These are phyloP conservation scores for Procambarus virginalis DNA, from an alignment of 1,140 invertebrate genomes.

Conservation along the genomic window DNA sequence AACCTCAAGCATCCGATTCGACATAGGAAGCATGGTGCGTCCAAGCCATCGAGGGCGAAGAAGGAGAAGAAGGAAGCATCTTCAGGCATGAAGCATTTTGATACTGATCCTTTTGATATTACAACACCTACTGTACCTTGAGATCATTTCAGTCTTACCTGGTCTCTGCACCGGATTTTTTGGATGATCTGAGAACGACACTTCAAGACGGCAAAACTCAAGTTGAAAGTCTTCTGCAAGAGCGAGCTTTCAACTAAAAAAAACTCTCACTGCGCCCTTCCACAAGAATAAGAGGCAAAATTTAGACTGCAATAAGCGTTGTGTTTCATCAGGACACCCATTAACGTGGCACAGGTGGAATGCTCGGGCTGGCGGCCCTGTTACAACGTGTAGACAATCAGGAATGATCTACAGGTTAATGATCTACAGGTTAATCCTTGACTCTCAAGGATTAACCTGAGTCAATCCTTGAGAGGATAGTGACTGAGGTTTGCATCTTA, in stretches of 20 bases:
- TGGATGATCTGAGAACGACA: not conserved
- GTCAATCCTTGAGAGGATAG: too few relatives aligned
- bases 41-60: not conserved
- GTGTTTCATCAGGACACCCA: not conserved
- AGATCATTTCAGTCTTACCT: constrained; percentile 20
- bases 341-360: constrained; percentile 22
- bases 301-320: not conserved
- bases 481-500: too few relatives aligned
- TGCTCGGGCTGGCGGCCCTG: too few relatives aligned
- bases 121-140: not conserved
- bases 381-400: too few relatives aligned
- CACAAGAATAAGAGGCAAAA: constrained; percentile 32
- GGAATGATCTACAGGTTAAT: too few relatives aligned
- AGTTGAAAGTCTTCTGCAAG: constrained; percentile 11
- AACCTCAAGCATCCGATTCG: not conserved
- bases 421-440: too few relatives aligned
- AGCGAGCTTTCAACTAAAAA: constrained; percentile 7
- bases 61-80: constrained; percentile 15
- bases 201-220: constrained; percentile 10
- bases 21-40: not conserved
- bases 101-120: not conserved
- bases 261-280: constrained; percentile 21
- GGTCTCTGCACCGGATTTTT: constrained; percentile 10
- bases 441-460: too few relatives aligned
- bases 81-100: constrained; percentile 4